phyloP scores from a whole-genome alignment of 2,888 invertebrate species.

The Lasioglossum malachurum region DNA sequence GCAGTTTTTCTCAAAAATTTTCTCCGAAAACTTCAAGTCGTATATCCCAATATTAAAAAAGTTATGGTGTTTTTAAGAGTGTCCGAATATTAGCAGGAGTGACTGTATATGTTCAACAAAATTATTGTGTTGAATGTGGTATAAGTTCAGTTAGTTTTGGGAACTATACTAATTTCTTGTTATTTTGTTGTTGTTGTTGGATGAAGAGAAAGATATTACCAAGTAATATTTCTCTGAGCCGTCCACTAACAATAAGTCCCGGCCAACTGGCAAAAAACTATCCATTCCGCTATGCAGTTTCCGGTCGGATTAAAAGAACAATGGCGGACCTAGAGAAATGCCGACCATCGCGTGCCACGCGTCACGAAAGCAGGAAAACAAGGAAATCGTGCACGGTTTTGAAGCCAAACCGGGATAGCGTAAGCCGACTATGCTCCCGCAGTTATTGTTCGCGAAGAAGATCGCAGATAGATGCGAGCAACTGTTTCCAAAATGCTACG shows the following conservation, averaged over 20 bases:
- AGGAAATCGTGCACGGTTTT: constrained; percentile 8
- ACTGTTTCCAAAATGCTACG: constrained; percentile 29
- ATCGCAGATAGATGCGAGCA: constrained; percentile 39
- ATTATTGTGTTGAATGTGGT: too few relatives aligned
- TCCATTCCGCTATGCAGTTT: neutral
- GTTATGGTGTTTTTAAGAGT: too few relatives aligned
- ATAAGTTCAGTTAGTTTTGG: neutral
- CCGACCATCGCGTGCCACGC: constrained; percentile 5
- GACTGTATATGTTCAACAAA: neutral
- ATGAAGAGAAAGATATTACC: too few relatives aligned
- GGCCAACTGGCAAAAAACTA: neutral
- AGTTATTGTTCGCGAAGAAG: constrained; percentile 42
- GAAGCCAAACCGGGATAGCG: neutral
- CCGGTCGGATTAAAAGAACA: neutral
- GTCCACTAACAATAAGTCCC: too few relatives aligned
- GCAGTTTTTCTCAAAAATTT: too few relatives aligned
- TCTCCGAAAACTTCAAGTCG: too few relatives aligned
- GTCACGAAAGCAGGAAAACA: neutral
- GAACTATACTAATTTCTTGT: neutral
- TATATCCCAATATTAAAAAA: too few relatives aligned
- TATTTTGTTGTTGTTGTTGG: neutral
- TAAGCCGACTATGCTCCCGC: constrained; percentile 9
- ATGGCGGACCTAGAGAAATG: neutral
- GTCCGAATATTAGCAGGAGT: too few relatives aligned
- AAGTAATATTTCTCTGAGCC: too few relatives aligned